Evolutionary conservation across 2,888 invertebrate genomes (phyloP).

Genomic region (Pseudoips prasinana): DNA sequence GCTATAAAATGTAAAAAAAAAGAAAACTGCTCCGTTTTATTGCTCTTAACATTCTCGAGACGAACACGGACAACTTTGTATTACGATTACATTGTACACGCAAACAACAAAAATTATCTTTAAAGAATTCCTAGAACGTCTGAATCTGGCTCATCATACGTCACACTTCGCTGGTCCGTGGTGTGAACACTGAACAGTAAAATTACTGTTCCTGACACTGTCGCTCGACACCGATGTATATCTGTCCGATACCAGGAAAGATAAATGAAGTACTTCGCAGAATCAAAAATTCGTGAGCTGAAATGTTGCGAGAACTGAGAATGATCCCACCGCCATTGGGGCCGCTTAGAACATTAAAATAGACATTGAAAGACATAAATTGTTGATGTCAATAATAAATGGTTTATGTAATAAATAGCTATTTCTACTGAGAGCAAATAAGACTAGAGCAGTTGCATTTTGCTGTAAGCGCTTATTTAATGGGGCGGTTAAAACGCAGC

Average conservation of each 20-base stretch:
- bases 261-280: constrained; percentile 50
- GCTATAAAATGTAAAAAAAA: background rate
- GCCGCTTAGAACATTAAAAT: no score
- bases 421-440: constrained; percentile 29
- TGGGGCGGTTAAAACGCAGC: constrained; percentile 13
- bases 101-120: constrained; percentile 24
- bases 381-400: constrained; percentile 37
- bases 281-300: constrained; percentile 38
- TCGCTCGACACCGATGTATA: constrained; percentile 30
- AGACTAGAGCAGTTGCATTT: constrained; percentile 27
- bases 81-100: constrained; percentile 16
- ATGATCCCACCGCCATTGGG: constrained; percentile 13
- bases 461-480: constrained; percentile 4
- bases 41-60: constrained; percentile 1
- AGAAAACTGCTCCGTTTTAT: constrained; percentile 7
- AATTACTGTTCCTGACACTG: constrained; percentile 40
- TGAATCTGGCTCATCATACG: constrained; percentile 34
- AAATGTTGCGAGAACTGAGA: constrained; percentile 11
- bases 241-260: constrained; percentile 51
- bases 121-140: constrained; percentile 37
- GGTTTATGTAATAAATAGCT: constrained; percentile 37
- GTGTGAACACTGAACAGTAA: constrained; percentile 54
- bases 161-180: constrained; percentile 46
- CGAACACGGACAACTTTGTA: background rate
- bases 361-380: constrained; percentile 27